Conservation (phyloP, 2,113 vertebrate genomes). For the Nanorana parkeri region DNA sequence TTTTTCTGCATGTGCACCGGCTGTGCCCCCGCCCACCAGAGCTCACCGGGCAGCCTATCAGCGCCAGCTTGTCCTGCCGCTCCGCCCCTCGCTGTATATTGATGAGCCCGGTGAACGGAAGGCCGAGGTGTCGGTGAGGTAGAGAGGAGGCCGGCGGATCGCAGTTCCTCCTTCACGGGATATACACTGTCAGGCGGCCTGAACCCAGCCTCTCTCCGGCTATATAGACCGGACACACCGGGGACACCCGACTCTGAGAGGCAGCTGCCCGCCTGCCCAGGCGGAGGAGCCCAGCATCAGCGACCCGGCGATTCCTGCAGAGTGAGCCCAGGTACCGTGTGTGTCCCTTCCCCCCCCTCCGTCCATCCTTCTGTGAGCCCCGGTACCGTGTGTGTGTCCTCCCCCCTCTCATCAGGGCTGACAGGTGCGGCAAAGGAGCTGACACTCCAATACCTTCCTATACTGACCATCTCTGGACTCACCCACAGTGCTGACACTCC, state of each 20-base stretch:
- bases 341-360: background rate
- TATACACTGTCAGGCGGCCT: conserved; percentile 26
- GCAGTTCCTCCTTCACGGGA: conserved; percentile 5
- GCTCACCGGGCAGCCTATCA: background rate
- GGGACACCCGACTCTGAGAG: background rate
- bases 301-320: conserved; percentile 28
- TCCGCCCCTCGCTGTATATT: conserved; percentile 41
- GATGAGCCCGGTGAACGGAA: conserved; percentile 41
- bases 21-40: conserved; percentile 15
- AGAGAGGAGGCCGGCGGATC: background rate
- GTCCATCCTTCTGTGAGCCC: background rate
- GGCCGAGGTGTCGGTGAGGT: conserved; percentile 6
- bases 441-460: too few species aligned
- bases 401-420: too few species aligned
- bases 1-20: conserved; percentile 6
- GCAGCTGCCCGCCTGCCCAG: conserved; percentile 10
- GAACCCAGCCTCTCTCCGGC: conserved; percentile 5
- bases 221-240: conserved; percentile 4
- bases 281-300: conserved; percentile 23
- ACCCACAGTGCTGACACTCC: conserved; percentile 25
- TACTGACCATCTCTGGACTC: too few species aligned
- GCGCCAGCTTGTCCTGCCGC: background rate
- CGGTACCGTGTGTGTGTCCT: too few species aligned
- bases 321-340: conserved; percentile 14
- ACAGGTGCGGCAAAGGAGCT: too few species aligned